A percentile compares a stretch with the other conserved stretches of the same genome.
Conservation (phyloP, 2,888 invertebrate genomes). For the Cephus spinipes region DNA sequence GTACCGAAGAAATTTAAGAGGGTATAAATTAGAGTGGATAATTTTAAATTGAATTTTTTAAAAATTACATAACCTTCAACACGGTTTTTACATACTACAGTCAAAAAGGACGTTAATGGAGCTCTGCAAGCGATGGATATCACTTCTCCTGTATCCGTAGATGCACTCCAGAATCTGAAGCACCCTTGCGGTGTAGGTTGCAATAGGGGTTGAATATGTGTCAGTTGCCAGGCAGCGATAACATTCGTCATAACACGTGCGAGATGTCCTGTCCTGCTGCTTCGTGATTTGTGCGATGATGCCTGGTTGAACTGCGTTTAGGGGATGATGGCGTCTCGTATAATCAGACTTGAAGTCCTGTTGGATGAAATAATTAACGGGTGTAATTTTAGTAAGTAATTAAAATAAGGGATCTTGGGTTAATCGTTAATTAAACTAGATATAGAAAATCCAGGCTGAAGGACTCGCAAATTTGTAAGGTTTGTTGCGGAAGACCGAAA, state of each 20-base stretch:
- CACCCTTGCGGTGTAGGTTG: conserved; percentile 50
- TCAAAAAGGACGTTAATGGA: conserved; percentile 36
- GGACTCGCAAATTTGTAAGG: conserved; percentile 5
- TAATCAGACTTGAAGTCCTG: neutral
- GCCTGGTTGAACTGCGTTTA: neutral
- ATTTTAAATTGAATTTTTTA: neutral
- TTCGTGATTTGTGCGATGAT: neutral
- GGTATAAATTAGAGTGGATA: neutral
- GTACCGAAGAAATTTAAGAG: neutral
- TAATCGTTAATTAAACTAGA: neutral
- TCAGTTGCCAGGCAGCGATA: conserved; percentile 64
- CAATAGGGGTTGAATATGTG: conserved; percentile 51
- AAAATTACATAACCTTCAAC: neutral
- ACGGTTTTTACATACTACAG: neutral
- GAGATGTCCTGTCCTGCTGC: conserved; percentile 7
- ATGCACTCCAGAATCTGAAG: conserved; percentile 47
- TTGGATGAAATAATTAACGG: neutral
- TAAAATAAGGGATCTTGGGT: neutral
- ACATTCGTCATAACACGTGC: conserved; percentile 55
- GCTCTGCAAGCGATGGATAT: conserved; percentile 54
- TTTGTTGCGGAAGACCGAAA: conserved; percentile 1
- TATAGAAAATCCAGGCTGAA: neutral
- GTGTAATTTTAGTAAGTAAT: neutral
- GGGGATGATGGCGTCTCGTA: neutral
- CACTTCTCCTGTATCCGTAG: conserved; percentile 32